A percentile compares a stretch with the other conserved stretches of the same genome.
phyloP scores from a whole-genome alignment of 1,140 invertebrate genomes.

The Papilio dardanus region DNA sequence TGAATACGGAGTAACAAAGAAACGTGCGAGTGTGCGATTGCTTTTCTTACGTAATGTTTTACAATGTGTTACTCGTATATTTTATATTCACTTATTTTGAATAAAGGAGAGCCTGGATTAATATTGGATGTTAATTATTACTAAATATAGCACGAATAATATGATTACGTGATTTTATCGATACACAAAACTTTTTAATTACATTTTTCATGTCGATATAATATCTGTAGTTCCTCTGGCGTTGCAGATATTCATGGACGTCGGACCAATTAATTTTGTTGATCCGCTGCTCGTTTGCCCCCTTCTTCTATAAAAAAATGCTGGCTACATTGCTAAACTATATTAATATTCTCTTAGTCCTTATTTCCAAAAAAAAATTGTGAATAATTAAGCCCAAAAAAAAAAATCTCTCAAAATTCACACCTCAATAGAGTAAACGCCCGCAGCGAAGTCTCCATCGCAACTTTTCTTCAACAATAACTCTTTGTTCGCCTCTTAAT shows the following conservation, averaged over 20 bases:
- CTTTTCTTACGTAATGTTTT: constrained; percentile 35
- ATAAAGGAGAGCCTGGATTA: neutral
- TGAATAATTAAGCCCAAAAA: neutral
- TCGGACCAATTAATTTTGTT: neutral
- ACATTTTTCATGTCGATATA: neutral
- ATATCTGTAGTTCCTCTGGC: too few relatives aligned
- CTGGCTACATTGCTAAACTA: too few relatives aligned
- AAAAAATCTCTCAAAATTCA: neutral
- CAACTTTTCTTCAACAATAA: constrained; percentile 2
- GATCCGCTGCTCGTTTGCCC: too few relatives aligned
- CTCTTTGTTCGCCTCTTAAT: constrained; percentile 25
- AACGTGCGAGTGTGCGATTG: constrained; percentile 46
- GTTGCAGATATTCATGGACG: too few relatives aligned
- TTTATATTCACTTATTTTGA: neutral
- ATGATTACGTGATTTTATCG: neutral
- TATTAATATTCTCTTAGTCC: too few relatives aligned
- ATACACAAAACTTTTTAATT: neutral
- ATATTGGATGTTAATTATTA: neutral
- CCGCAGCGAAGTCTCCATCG: neutral
- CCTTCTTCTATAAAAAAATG: too few relatives aligned
- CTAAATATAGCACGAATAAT: neutral
- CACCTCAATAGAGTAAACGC: neutral
- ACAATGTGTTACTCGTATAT: neutral
- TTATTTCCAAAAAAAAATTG: neutral
- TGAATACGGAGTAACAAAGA: constrained; percentile 50